Evolutionary conservation across 2,888 invertebrate genomes (phyloP), one percentile per base, ranked within the genome.

Genomic region (Lampropteryx suffumata): DNA sequence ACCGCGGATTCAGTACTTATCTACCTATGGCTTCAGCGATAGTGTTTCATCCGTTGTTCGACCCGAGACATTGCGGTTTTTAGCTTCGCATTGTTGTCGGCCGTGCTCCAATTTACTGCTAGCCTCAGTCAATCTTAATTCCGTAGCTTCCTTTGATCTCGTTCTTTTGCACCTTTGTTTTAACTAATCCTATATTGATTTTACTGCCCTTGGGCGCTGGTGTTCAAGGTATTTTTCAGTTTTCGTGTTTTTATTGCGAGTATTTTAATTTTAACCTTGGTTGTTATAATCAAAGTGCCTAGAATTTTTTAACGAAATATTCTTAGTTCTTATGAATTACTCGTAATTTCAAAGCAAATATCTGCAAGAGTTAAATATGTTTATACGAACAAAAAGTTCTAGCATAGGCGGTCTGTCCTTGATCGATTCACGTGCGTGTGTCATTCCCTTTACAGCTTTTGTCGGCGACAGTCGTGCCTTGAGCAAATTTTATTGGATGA

Each of bases 401-500:
- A 50, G 50, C 54, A 54, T 55, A 54, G 62, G 51, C 75, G 17
- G 80, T 76, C 75, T 84, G 81, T 75, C 83, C 80, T 83, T 84
- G 83, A 85, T 87, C 85, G 84, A 86, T 82, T 82, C 73, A 62
- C 58, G 69, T 71, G 79, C 76, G 82, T 79, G 77, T 78, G 71
- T 75, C 76, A 73, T 69, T 76, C 71, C 62, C 62, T 74, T 74
- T 75, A 76, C 69, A 70, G 67, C 65, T 63, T 64, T 67, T 55
- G 62, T 55, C 59, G 63, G 59, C 59, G 67, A 56, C 66, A 61
- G 69, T 65, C 64, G 69, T 65, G 65, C 62, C 64, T 61, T 61
- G 55, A 59, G 59, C 60, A 55, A 55, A 55, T 64, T 74, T 67
- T 55, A 24, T 24, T 53, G 55, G 55, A 59, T 63, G 55, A 50